Conservation (phyloP, 2,113 vertebrate genomes). For the Penelope pileata region DNA sequence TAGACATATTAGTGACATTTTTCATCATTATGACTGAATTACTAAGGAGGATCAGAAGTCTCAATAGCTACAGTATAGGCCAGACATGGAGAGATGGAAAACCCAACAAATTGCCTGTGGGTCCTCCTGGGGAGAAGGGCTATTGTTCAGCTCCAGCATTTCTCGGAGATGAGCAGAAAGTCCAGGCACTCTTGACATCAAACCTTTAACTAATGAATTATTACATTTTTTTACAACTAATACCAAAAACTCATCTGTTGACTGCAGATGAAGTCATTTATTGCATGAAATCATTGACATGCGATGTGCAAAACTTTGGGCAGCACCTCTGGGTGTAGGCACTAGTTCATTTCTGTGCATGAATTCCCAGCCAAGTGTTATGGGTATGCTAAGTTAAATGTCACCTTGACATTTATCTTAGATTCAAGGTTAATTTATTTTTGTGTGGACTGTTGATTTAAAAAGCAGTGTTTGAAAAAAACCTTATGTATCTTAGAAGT, state of each 20-base stretch:
- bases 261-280: neutral
- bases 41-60: neutral
- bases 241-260: neutral
- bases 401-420: neutral
- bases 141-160: neutral
- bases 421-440: neutral
- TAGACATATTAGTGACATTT: neutral
- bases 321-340: neutral
- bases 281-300: neutral
- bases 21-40: neutral
- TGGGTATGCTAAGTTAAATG: neutral
- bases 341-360: neutral
- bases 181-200: neutral
- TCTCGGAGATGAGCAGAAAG: neutral
- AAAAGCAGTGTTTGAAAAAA: neutral
- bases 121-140: neutral
- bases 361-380: neutral
- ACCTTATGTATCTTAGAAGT: neutral
- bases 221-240: neutral
- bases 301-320: neutral
- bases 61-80: neutral
- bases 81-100: neutral
- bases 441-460: neutral
- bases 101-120: neutral
- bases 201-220: rapidly evolving